Base-by-base conservation (phyloP, 2,888 invertebrate species). In the Diaprepes abbreviatus region DNA sequence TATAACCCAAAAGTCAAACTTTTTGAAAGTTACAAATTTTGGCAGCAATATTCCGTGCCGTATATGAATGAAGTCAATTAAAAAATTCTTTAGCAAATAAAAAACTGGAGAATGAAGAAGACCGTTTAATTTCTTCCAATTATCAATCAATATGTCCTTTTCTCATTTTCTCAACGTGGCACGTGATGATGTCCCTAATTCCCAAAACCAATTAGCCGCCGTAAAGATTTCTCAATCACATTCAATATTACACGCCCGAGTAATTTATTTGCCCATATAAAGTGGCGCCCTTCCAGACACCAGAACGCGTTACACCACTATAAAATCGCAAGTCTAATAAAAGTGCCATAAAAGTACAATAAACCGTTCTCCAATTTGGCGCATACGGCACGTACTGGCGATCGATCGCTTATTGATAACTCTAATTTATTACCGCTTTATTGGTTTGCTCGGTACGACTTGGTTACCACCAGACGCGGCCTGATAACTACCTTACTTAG, bases 401-500 rank as follows among this genome's bases (percentile, higher is more conserved):
- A 54, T 54, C 54, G 54, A 54, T 54, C 36, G 54, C 36, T 54
- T 54, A 54, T 54, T 54, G 54, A 54, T 54, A 54, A 54, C 54
- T 35, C n/a, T 19, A 12, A 54, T 54, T 54, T 54, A 54, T 54
- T 16, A 21, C 21, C 52, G 33, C 7, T 52, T 52, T 52, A 14
- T 52, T 52, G 52, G 52, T 33, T 54, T 36, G n/a, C n/a, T n/a
- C n/a, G 33, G 36, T 45, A 45, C 45, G 45, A 45, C 45, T 24
- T 21, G 45, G 45, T 45, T 12, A n/a, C 45, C 24, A 45, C 45
- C 45, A 43, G 43, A 43, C 43, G 45, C 6, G n/a, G 45, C 4
- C 24, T 12, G 45, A 45, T 45, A 45, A 45, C 4, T 45, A 12
- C 10, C n/a, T n/a, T n/a, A n/a, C n/a, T 14, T 17, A 5, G 40